Evolutionary conservation across 2,797 vertebrate genomes (phyloP).

Genomic region (Bufotes viridis): DNA sequence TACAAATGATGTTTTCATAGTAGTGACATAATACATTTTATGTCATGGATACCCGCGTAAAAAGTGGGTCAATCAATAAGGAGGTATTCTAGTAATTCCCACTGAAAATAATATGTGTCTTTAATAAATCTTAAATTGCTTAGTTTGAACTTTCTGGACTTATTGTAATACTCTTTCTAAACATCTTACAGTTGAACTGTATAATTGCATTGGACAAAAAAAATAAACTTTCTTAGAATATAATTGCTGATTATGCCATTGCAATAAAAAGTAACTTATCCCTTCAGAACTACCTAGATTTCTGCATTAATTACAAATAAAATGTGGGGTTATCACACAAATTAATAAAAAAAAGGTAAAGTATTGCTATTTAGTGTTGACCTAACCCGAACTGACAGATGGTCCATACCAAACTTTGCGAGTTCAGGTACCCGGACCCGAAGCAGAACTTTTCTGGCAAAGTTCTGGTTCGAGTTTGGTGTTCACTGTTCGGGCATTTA

Average conservation of each 20-base stretch:
- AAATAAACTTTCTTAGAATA: background rate
- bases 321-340: too few species aligned
- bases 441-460: too few species aligned
- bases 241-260: background rate
- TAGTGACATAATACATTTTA: constrained; percentile 20
- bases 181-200: background rate
- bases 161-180: constrained; percentile 10
- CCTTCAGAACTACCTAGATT: too few species aligned
- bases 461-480: too few species aligned
- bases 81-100: constrained; percentile 37
- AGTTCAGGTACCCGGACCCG: too few species aligned
- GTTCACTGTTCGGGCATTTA: too few species aligned
- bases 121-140: constrained; percentile 26
- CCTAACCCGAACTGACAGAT: too few species aligned
- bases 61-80: constrained; percentile 52
- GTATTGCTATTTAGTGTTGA: too few species aligned
- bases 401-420: too few species aligned
- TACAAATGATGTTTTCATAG: background rate
- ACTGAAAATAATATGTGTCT: constrained; percentile 23
- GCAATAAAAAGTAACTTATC: too few species aligned
- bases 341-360: too few species aligned
- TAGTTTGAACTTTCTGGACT: background rate
- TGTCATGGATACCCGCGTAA: constrained; percentile 7
- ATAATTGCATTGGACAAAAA: background rate
- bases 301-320: too few species aligned